Percentiles rank a stretch among this genome's conserved stretches.
These are phyloP conservation scores for Hesperophylax magnus DNA, from an alignment of 1,140 invertebrate species.

Conservation along the genomic window DNA sequence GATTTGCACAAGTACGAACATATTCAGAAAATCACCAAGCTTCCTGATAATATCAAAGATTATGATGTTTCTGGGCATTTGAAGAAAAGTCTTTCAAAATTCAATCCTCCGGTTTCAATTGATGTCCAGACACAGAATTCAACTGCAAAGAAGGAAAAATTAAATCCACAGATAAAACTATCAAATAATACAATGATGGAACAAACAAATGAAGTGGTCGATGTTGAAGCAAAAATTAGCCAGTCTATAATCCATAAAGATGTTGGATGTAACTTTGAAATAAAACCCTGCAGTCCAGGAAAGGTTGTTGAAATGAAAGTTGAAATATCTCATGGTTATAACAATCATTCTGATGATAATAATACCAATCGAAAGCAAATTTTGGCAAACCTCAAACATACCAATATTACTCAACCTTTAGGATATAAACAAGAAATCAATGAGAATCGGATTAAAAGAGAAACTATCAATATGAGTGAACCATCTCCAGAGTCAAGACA, in stretches of 20 bases:
- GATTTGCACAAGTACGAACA: constrained; percentile 69
- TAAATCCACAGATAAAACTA: neutral
- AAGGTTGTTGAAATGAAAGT: constrained; percentile 18
- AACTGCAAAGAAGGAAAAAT: constrained; percentile 8
- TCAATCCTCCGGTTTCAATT: constrained; percentile 20
- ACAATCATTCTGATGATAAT: neutral
- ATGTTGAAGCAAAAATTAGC: constrained; percentile 71
- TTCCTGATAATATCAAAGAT: constrained; percentile 67
- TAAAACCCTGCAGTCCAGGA: constrained; percentile 68
- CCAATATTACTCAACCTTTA: neutral
- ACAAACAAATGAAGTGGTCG: constrained; percentile 58
- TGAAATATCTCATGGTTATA: constrained; percentile 4
- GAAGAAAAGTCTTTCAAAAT: constrained; percentile 38
- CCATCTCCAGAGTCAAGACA: no score
- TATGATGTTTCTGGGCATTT: constrained; percentile 27
- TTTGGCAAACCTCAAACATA: neutral
- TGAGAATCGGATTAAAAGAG: no score
- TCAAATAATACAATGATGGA: constrained; percentile 48
- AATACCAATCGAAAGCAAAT: neutral
- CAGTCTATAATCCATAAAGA: constrained; percentile 71
- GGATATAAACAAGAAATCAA: neutral
- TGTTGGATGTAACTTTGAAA: constrained; percentile 71
- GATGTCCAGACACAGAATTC: neutral
- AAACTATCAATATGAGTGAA: no score
- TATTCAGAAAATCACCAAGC: constrained; percentile 68